phyloP scores from a whole-genome alignment of 2,113 vertebrate species.

The Callipepla californica region DNA sequence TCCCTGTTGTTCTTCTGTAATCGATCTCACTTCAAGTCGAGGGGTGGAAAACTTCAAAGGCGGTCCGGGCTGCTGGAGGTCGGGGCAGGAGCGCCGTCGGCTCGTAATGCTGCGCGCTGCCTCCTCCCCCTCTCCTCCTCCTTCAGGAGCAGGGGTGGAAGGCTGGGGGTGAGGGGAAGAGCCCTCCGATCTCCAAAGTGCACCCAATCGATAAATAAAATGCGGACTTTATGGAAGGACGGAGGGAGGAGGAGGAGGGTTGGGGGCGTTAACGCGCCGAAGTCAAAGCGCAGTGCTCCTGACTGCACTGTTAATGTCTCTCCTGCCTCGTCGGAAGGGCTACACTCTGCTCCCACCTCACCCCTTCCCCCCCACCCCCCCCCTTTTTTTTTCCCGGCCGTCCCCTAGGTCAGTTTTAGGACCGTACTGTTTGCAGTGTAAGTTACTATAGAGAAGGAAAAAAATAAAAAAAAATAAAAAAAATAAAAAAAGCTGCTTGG shows the following conservation, averaged over 20 bases:
- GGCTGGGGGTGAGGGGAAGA: background rate
- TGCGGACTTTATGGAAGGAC: slow-evolving; percentile 6
- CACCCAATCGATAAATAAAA: slow-evolving; percentile 60
- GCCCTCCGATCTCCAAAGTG: background rate
- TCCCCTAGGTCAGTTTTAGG: background rate
- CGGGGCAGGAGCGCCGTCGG: slow-evolving; percentile 73
- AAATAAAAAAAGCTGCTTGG: background rate
- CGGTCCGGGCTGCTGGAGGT: slow-evolving; percentile 79
- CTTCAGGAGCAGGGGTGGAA: background rate
- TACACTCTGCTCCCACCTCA: background rate
- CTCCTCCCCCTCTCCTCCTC: slow-evolving; percentile 26
- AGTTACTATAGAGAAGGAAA: background rate
- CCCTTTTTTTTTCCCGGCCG: too few relatives aligned
- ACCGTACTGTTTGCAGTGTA: background rate
- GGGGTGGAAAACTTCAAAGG: slow-evolving; percentile 84
- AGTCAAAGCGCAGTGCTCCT: background rate
- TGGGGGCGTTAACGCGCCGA: background rate
- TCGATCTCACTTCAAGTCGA: slow-evolving; percentile 85
- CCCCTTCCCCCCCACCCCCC: too few relatives aligned
- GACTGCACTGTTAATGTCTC: background rate
- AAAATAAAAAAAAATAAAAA: background rate
- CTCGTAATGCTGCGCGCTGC: slow-evolving; percentile 54
- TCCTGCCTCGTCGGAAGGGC: background rate
- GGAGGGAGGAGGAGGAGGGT: background rate
- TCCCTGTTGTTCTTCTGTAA: slow-evolving; percentile 87